Conservation (phyloP, 1,140 invertebrate species). For the Drosophila oshimai region DNA sequence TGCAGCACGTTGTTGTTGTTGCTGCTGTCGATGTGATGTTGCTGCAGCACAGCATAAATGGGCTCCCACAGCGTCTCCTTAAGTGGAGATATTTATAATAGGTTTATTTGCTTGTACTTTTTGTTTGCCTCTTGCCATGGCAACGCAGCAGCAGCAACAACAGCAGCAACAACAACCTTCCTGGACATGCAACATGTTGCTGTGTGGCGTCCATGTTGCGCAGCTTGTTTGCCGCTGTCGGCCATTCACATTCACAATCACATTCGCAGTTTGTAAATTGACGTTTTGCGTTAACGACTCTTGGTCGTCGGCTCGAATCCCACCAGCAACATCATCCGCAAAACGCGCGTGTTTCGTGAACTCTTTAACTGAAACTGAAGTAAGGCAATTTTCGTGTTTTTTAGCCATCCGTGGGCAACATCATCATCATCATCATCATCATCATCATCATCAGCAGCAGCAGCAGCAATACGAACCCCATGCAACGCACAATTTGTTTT, state of each 20-base stretch:
- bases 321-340: conserved; percentile 16
- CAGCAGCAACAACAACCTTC: conserved; percentile 5
- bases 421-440: neutral
- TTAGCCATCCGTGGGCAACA: neutral
- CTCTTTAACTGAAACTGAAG: conserved; percentile 2
- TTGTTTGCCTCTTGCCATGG: conserved; percentile 22
- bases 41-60: conserved; percentile 57
- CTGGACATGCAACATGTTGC: conserved; percentile 65
- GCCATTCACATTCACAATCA: conserved; percentile 69
- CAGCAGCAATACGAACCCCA: conserved; percentile 19
- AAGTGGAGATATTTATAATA: conserved; percentile 82
- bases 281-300: conserved; percentile 74
- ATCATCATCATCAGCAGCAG: conserved; percentile 3
- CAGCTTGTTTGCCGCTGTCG: conserved; percentile 61
- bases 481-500: conserved; percentile 62
- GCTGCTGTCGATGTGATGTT: neutral
- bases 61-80: conserved; percentile 69
- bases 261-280: conserved; percentile 80
- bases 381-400: conserved; percentile 15
- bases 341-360: conserved; percentile 28
- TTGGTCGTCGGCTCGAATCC: conserved; percentile 23
- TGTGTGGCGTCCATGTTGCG: conserved; percentile 41
- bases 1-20: conserved; percentile 34
- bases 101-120: conserved; percentile 74
- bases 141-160: conserved; percentile 15